Evolutionary conservation across 2,797 vertebrate genomes (phyloP).

Genomic region (Allobates femoralis): DNA sequence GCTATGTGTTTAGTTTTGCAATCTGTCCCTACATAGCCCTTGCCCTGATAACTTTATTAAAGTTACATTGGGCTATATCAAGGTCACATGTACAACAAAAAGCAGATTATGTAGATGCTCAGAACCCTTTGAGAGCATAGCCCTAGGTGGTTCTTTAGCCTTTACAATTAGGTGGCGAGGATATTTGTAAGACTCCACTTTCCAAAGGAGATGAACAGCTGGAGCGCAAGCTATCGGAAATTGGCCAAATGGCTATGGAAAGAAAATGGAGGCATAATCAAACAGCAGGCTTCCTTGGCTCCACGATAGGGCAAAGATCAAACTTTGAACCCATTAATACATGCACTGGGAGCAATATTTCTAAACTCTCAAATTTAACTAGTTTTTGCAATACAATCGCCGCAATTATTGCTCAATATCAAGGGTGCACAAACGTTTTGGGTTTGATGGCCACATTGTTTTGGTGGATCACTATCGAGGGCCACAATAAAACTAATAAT

Average conservation of each 20-base stretch:
- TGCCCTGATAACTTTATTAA: not conserved
- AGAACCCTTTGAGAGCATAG: too few relatives aligned
- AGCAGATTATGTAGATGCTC: not conserved
- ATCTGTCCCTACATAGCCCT: not conserved
- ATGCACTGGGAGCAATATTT: not conserved
- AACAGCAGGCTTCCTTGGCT: not conserved
- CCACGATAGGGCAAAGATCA: too few relatives aligned
- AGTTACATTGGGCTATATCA: not conserved
- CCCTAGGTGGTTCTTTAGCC: too few relatives aligned
- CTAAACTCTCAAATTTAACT: too few relatives aligned
- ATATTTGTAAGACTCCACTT: not conserved
- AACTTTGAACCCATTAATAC: not conserved
- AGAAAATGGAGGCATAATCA: not conserved
- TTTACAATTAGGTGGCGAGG: not conserved
- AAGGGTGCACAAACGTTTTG: too few relatives aligned
- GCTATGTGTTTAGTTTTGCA: not conserved
- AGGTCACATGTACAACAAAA: not conserved
- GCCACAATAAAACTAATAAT: too few relatives aligned
- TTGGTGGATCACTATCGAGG: too few relatives aligned
- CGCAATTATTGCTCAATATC: too few relatives aligned
- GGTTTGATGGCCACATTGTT: too few relatives aligned
- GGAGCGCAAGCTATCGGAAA: not conserved
- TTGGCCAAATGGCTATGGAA: not conserved
- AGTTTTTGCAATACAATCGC: too few relatives aligned
- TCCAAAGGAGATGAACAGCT: not conserved